Conservation (phyloP, 2,113 vertebrate species). For the Pseudopipra pipra region DNA sequence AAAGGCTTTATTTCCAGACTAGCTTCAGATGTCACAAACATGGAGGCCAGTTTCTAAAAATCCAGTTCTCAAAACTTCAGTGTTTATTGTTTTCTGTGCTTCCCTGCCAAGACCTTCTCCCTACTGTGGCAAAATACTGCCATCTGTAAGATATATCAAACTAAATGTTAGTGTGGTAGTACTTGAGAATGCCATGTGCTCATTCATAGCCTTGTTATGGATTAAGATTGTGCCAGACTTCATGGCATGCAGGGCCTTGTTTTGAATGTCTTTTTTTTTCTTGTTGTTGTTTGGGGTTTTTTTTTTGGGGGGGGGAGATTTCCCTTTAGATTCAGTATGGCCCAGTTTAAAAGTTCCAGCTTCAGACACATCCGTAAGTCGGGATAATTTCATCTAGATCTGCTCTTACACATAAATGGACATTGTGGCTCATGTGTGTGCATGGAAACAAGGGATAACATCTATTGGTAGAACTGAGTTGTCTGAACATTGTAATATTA, state of each 20-base stretch:
- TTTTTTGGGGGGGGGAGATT: background rate
- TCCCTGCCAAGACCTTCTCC: constrained; percentile 6
- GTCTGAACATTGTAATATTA: background rate
- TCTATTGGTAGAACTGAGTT: background rate
- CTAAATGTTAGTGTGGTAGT: background rate
- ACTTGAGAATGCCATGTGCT: background rate
- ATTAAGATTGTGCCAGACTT: background rate
- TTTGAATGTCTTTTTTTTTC: background rate
- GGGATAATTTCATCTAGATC: background rate
- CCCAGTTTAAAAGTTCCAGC: background rate
- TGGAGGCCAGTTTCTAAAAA: constrained; percentile 19
- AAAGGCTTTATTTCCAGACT: constrained; percentile 27
- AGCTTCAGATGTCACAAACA: constrained; percentile 10
- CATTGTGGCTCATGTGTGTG: background rate
- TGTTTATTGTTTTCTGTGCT: constrained; percentile 10
- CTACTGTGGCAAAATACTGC: background rate
- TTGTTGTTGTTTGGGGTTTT: background rate
- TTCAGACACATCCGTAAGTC: background rate
- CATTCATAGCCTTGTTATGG: background rate
- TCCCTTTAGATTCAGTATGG: background rate
- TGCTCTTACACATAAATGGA: background rate
- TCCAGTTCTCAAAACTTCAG: background rate
- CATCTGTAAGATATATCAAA: background rate
- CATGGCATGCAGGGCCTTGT: background rate
- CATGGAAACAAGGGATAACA: background rate